A percentile compares a stretch with the other conserved stretches of the same genome.
Evolutionary conservation across 2,797 vertebrate genomes (phyloP).

Genomic region (Microctenopoma lineatum): DNA sequence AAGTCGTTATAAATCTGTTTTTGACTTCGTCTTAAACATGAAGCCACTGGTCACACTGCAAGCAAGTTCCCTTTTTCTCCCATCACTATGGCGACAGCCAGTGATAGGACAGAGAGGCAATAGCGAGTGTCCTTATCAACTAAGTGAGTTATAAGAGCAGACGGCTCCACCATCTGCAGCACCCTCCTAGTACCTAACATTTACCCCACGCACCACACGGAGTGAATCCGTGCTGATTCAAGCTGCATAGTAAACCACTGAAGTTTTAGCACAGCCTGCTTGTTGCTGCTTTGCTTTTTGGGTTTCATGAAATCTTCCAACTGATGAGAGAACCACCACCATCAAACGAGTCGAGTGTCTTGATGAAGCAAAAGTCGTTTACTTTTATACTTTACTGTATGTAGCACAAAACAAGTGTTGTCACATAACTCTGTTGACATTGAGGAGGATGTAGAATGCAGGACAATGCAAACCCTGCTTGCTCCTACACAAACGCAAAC

Average conservation of each 20-base stretch:
- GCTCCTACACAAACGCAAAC: not conserved
- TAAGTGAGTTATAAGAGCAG: conserved; percentile 69
- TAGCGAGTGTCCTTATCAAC: conserved; percentile 65
- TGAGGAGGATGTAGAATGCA: no score
- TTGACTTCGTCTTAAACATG: conserved; percentile 17
- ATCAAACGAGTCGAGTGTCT: not conserved
- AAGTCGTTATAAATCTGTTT: not conserved
- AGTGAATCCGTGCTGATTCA: not conserved
- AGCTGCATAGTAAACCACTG: not conserved
- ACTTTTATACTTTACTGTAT: no score
- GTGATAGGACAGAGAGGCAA: conserved; percentile 43
- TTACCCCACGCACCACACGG: not conserved
- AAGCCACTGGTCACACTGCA: conserved; percentile 20
- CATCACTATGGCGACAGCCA: conserved; percentile 68
- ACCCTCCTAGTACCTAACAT: conserved; percentile 33
- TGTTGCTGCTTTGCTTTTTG: not conserved
- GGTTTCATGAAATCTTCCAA: not conserved
- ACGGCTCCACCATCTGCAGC: conserved; percentile 59
- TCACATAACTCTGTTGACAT: no score
- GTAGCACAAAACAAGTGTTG: no score
- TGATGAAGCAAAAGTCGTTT: not conserved
- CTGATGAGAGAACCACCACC: not conserved
- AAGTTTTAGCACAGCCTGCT: conserved; percentile 4
- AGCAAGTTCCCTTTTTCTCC: conserved; percentile 1
- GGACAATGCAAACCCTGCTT: no score